These are phyloP conservation scores for Chymomyza amoena DNA, from an alignment of 2,888 invertebrate genomes.

Conservation along the genomic window DNA sequence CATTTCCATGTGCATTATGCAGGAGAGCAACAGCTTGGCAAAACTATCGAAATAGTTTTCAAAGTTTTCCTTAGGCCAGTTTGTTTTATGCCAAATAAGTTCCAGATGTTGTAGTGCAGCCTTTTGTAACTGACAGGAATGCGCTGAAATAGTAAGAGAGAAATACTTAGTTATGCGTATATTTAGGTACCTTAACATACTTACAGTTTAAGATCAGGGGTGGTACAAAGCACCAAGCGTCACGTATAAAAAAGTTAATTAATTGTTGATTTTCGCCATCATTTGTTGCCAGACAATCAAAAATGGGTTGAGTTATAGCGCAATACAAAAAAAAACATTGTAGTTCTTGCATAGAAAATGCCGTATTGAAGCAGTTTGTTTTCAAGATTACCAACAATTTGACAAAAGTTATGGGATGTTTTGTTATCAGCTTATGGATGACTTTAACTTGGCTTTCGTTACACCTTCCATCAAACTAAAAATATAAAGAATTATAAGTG, in stretches of 20 bases:
- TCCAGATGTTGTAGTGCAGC: conserved; percentile 49
- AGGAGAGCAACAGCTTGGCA: conserved; percentile 52
- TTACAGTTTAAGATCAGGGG: conserved; percentile 44
- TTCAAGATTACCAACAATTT: conserved; percentile 66
- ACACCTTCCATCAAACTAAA: conserved; percentile 16
- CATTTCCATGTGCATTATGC: conserved; percentile 36
- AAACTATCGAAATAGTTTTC: conserved; percentile 55
- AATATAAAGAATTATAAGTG: neutral
- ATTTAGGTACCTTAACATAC: conserved; percentile 6
- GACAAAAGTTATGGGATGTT: conserved; percentile 58
- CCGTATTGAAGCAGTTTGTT: conserved; percentile 52
- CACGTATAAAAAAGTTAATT: conserved; percentile 60
- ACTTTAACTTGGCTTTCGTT: neutral
- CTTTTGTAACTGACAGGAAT: conserved; percentile 40
- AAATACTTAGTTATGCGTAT: neutral
- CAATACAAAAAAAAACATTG: conserved; percentile 66
- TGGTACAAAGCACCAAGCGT: conserved; percentile 66
- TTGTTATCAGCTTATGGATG: conserved; percentile 25
- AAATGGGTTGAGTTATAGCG: conserved; percentile 57
- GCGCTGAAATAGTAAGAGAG: conserved; percentile 25
- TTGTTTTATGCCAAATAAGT: conserved; percentile 41
- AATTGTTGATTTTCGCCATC: neutral
- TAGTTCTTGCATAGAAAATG: conserved; percentile 57
- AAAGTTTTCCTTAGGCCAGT: conserved; percentile 25
- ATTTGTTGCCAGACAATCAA: conserved; percentile 44